Base-by-base conservation (phyloP, 2,113 vertebrate genomes). In the Rhynchomys soricoides region DNA sequence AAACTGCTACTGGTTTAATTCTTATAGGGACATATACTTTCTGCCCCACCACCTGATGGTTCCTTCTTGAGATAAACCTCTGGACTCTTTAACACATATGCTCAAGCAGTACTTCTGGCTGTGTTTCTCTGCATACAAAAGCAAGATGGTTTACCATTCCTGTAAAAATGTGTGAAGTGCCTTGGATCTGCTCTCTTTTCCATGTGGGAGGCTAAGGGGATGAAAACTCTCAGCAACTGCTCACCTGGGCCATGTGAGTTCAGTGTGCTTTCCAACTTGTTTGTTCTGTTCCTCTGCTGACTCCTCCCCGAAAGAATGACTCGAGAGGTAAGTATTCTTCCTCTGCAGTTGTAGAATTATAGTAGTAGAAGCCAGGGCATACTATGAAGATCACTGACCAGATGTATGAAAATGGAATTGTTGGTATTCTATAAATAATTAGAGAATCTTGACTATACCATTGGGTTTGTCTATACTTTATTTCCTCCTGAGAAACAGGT, bases 401-500 rank as follows among this genome's bases (percentile, higher is more conserved):
- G 5, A 31, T 50, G 0, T 68, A 57, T 74, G 59, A 40, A 93
- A 86, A 92, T 79, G 79, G 21, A 94, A 68, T 50, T 45, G 19
- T 62, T 10, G 21, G 1, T 59, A 52, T 21, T 37, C 31, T 85
- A 43, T 45, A 85, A 92, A 24, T 94, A 48, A 40, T 34, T 57
- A 5, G 64, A 10, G 81, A 81, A 91, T 34, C 22, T 93, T 93
- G 79, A 74, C 26, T 15, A 93, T 78, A 59, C 86, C 66, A 68
- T 48, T 92, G 66, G 15, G 64, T 79, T 97, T 79, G 3, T 88
- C 43, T 90, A 31, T 50, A 17, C 85, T 52, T 96, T 24, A 24
- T 59, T 70, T 91, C 10, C 9, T 94, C 71, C 45, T 64, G 2
- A 12, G 16, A 43, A 86, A 93, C 21, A 45, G 43, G 4, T 77